Evolutionary conservation across 1,140 invertebrate species (phyloP), one percentile per base, ranked within the genome.

Genomic region (Euwallacea similis): DNA sequence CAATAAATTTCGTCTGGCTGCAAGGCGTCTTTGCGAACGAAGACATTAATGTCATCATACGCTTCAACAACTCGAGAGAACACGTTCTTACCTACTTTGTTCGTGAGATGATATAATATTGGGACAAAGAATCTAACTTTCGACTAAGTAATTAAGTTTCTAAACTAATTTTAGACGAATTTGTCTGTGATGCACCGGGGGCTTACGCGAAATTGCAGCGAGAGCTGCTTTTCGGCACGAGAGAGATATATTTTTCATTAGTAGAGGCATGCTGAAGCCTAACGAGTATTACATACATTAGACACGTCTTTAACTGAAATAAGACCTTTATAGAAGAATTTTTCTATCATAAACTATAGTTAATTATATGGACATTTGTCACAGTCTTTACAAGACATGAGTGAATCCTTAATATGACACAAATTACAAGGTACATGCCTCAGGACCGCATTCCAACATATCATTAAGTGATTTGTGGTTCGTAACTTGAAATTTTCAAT

Each of bases 81-180:
- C 55, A 58, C 55, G 55, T 58, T 58, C 55, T 58, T 58, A 58
- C 55, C 55, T 33, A 58, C 55, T 58, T 58, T 58, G 55, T 58
- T 58, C 55, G n/a, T 58, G 10, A 41, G 55, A 58, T 58, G 55
- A 58, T 58, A 58, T 58, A 58, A 58, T 58, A 58, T 58, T 58
- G 55, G 55, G 15, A 58, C 55, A 58, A 58, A 58, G 55, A 58
- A 58, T 58, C 55, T 58, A 58, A 58, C 13, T 58, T 58, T 58
- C 55, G 21, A 58, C 55, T 58, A 58, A 58, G 55, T 58, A 58
- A 58, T 58, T 58, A 58, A 58, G 55, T 58, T 58, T 58, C 55
- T 58, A 58, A 58, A 58, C 55, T 58, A 58, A 58, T 58, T 58
- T 58, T 58, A 58, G 55, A 58, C 55, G 55, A 58, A 58, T 58